A percentile compares a stretch with the other conserved stretches of the same genome.
Conservation (phyloP, 2,797 vertebrate genomes). For the Phoebastria nigripes region DNA sequence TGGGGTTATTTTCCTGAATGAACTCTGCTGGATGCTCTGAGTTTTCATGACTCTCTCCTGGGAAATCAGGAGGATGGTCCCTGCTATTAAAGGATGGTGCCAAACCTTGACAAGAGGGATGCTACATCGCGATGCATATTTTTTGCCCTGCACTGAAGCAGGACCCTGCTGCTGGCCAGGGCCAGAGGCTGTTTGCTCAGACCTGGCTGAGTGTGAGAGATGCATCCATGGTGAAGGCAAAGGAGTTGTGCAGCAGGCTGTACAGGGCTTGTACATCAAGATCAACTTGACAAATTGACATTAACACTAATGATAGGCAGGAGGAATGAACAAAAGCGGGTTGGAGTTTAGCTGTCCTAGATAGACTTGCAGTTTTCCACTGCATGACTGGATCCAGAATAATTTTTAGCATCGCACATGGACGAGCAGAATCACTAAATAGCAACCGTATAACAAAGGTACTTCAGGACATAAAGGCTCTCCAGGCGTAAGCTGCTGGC, state of each 20-base stretch:
- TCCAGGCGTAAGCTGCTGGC: neutral
- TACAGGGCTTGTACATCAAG: neutral
- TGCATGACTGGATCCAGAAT: neutral
- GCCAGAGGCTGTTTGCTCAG: neutral
- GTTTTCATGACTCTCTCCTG: neutral
- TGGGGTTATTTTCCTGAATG: neutral
- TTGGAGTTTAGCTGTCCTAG: slow-evolving; percentile 35
- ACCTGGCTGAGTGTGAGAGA: neutral
- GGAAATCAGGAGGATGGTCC: neutral
- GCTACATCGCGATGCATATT: rapidly evolving
- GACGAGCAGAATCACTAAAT: neutral
- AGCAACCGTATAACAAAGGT: neutral
- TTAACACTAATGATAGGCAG: slow-evolving; percentile 22
- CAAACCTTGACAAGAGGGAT: neutral
- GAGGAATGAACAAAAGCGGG: slow-evolving; percentile 27
- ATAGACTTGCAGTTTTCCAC: slow-evolving; percentile 18
- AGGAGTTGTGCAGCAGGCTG: neutral
- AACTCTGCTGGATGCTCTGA: neutral
- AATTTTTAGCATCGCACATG: slow-evolving; percentile 10
- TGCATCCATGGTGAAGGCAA: no score
- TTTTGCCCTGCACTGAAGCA: neutral
- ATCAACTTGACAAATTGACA: slow-evolving; percentile 8
- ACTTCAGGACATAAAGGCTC: neutral
- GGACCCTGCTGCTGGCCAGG: neutral
- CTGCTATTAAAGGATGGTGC: neutral